phyloP scores from a whole-genome alignment of 2,888 invertebrate species.

The Archips xylosteana region DNA sequence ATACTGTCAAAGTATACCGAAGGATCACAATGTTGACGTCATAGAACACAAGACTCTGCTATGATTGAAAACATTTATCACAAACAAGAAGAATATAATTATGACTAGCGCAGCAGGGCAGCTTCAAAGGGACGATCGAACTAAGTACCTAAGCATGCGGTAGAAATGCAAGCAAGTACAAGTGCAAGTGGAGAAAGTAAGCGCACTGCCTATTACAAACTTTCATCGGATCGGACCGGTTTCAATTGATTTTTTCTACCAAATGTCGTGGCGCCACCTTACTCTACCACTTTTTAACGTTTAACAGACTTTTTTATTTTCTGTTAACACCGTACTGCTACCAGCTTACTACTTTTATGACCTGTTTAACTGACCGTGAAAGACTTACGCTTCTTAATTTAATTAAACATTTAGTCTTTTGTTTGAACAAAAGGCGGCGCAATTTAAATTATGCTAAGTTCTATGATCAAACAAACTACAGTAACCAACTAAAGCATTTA shows the following conservation, averaged over 20 bases:
- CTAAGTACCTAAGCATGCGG: constrained; percentile 21
- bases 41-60: too few relatives aligned
- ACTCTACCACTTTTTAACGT: constrained; percentile 24
- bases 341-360: constrained; percentile 1
- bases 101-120: neutral
- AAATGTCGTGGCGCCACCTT: constrained; percentile 37
- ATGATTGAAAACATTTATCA: too few relatives aligned
- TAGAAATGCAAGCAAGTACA: constrained; percentile 47
- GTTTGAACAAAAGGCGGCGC: neutral
- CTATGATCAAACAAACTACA: constrained; percentile 14
- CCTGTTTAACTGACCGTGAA: constrained; percentile 3
- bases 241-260: constrained; percentile 60
- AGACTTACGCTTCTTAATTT: neutral
- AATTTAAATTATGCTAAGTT: neutral
- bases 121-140: neutral
- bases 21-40: too few relatives aligned
- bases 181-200: constrained; percentile 71
- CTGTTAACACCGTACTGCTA: neutral
- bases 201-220: constrained; percentile 66
- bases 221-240: constrained; percentile 75
- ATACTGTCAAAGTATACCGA: neutral
- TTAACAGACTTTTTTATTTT: neutral
- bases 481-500: too few relatives aligned
- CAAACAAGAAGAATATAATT: too few relatives aligned
- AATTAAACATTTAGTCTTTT: neutral